These are phyloP conservation scores for Agrilus cyanescens DNA, from an alignment of 2,888 invertebrate species.

Conservation along the genomic window DNA sequence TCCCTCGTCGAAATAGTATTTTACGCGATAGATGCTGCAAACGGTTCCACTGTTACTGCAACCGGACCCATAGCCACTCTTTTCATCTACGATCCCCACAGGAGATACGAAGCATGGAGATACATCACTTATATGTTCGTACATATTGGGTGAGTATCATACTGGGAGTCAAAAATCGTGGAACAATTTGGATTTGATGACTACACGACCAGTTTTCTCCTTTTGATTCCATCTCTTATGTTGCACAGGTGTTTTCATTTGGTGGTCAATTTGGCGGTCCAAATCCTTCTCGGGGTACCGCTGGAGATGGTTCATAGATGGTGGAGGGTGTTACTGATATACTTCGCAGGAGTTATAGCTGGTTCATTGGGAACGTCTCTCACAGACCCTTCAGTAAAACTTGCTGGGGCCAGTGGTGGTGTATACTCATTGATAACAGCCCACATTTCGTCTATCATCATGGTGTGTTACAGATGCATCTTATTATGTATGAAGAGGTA, in stretches of 20 bases:
- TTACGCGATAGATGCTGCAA: constrained; percentile 38
- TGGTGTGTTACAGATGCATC: constrained; percentile 42
- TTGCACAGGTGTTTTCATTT: constrained; percentile 67
- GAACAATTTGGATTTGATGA: too few relatives aligned
- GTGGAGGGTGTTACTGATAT: constrained; percentile 81
- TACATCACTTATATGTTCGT: constrained; percentile 93
- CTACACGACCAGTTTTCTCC: too few relatives aligned
- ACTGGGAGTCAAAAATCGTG: too few relatives aligned
- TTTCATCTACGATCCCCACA: constrained; percentile 80
- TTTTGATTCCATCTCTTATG: too few relatives aligned
- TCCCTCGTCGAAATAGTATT: constrained; percentile 76
- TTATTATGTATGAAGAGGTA: neutral
- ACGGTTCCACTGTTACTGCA: constrained; percentile 30
- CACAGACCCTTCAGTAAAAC: constrained; percentile 62
- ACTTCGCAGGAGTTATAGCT: constrained; percentile 72
- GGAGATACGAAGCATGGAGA: constrained; percentile 83
- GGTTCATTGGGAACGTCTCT: constrained; percentile 76
- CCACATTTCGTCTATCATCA: constrained; percentile 82
- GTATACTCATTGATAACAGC: constrained; percentile 91
- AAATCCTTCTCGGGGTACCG: constrained; percentile 85
- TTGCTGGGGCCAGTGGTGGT: constrained; percentile 92
- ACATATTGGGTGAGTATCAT: constrained; percentile 67
- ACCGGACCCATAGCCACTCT: constrained; percentile 65
- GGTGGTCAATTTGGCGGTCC: constrained; percentile 81
- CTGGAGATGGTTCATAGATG: constrained; percentile 93